Evolutionary conservation across 2,113 vertebrate species (phyloP), one percentile per base, ranked within the genome.

Genomic region (Egretta garzetta): DNA sequence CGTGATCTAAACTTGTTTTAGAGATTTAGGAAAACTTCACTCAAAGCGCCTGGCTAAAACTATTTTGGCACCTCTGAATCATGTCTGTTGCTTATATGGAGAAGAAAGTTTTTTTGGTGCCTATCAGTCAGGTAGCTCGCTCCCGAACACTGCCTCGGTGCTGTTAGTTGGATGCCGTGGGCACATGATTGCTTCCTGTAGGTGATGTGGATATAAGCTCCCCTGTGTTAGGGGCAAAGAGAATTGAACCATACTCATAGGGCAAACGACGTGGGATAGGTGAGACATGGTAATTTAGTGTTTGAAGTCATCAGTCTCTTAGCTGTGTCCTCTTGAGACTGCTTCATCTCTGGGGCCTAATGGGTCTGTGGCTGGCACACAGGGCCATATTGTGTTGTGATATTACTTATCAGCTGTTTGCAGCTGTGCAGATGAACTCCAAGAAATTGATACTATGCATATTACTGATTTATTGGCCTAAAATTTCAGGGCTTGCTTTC

Each of bases 171-270:
- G 49, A 14, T 53, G 67, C 67, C 53, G 35, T 68, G 59, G 70
- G 32, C 14, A 16, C 0, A 1, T 0, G 1, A 3, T 32, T 83
- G 27, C 53, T 73, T 86, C 66, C 33, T 50, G 4, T 4, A 28
- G 45, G 16, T 43, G 28, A 35, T 35, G 49, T 50, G 39, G 11
- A 6, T 45, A 17, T 49, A 30, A 83, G 4, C 2, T 73, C 15
- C 26, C 8, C 14, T 43, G 8, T 24, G 59, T 30, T 52, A 45
- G 12, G 28, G 28, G 11, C 26, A 79, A 68, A 75, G 52, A 68
- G 13, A 59, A 55, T 82, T 32, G 82, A 90, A 79, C 12, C n/a
- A 23, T 56, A 23, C 5, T 56, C 24, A 33, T 20, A 52, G 35
- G 27, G 21, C 15, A 52, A 90, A 26, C 43, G 16, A 56, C 7